These are phyloP conservation scores for Gnatocerus cornutus DNA, from an alignment of 2,888 invertebrate species.

Conservation along the genomic window DNA sequence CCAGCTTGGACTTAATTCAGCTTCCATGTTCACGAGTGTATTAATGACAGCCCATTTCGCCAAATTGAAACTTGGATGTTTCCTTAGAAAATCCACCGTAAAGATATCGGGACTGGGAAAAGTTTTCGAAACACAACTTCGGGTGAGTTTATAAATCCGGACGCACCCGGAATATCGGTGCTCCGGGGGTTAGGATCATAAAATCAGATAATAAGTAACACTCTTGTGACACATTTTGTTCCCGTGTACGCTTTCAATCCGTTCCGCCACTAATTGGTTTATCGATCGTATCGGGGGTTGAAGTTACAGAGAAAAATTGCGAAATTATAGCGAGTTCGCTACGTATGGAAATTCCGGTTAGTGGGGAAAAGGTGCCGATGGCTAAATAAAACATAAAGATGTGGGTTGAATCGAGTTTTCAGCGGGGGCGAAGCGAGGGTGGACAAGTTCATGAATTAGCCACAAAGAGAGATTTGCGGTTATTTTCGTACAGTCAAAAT, in stretches of 20 bases:
- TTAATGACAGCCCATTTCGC: too few species aligned
- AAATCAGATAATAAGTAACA: constrained; percentile 29
- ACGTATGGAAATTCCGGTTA: constrained; percentile 2
- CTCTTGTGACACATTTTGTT: constrained; percentile 20
- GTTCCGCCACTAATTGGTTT: constrained; percentile 26
- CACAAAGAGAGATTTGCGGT: too few species aligned
- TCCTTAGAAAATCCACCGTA: too few species aligned
- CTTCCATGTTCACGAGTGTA: too few species aligned
- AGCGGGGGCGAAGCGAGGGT: neutral
- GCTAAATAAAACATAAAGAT: neutral
- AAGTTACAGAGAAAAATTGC: constrained; percentile 12
- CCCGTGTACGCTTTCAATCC: constrained; percentile 14
- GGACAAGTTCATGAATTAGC: neutral
- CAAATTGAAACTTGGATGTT: too few species aligned
- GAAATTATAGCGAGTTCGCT: constrained; percentile 5
- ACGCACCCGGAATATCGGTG: constrained; percentile 2
- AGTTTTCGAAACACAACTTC: constrained; percentile 4
- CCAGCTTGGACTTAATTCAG: too few species aligned
- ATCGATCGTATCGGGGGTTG: constrained; percentile 18
- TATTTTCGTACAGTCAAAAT: too few species aligned
- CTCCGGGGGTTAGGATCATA: constrained; percentile 1
- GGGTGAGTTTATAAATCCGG: neutral
- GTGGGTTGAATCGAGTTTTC: neutral
- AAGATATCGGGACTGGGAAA: neutral
- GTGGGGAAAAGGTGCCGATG: neutral